Evolutionary conservation across 1,140 invertebrate genomes (phyloP), one percentile per base, ranked within the genome.

Genomic region (Venturia canescens): DNA sequence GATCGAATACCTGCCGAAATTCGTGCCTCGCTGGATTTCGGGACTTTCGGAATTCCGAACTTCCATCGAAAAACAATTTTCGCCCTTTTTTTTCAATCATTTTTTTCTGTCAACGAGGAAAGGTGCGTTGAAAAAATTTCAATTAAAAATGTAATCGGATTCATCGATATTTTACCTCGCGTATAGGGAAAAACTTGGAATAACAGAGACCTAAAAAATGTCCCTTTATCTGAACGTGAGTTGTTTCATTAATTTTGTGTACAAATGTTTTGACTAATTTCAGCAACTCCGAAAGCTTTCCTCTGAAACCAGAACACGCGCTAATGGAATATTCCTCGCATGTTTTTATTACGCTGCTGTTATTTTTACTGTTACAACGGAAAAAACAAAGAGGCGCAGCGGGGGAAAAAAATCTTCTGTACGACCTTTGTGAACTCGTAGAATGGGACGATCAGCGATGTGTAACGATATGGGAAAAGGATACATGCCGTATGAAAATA

Each of bases 381-480:
- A 18, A 57, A 57, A 57, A 57, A 57, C n/a, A n/a, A 2, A 57
- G 13, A 13, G 38, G 0, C 9, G 11, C 2, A 23, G 3, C 3
- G 66, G 3, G 66, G 4, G 66, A n/a, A 27, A 2, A 31, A 69
- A 69, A 31, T 16, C 31, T 69, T 69, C 29, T 69, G 16, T 69
- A 69, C 66, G 66, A 69, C 27, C 27, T 69, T 69, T 69, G 66
- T 69, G 66, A 69, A 31, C 66, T 69, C 29, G 29, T 34, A n/a
- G 66, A 69, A 69, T 69, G 29, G 27, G 13, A 69, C 9, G 27
- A 34, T 69, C 66, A 69, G 31, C 66, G 71, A 48, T 21, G 71
- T 29, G 71, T 74, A 38, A 74, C 34, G 48, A 48, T 74, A 23
- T 74, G 53, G 6, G 71, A 74, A 74, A 48, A 21, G 34, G 48